Conservation (phyloP, 2,797 vertebrate species). For the Pipistrellus pipistrellus region DNA sequence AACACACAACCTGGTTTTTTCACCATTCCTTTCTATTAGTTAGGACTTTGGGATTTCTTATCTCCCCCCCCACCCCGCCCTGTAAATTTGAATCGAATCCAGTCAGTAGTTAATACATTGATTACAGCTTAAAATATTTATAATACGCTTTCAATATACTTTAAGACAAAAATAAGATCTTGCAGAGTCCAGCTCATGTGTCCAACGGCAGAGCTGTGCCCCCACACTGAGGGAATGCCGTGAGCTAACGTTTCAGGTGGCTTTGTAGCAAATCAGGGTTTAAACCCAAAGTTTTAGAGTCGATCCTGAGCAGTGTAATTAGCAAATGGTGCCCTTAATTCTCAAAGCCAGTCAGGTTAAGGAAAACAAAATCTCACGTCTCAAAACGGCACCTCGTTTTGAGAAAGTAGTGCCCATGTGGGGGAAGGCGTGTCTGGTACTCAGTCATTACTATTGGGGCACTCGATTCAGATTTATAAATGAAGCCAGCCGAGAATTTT, state of each 20-base stretch:
- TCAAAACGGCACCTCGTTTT: not conserved
- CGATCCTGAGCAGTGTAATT: constrained; percentile 85
- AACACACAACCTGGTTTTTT: constrained; percentile 84
- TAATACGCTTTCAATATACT: constrained; percentile 82
- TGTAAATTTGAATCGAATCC: constrained; percentile 90
- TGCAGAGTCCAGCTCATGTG: constrained; percentile 11
- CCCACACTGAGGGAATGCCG: constrained; percentile 10
- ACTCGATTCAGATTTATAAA: not conserved
- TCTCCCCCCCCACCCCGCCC: constrained; percentile 69
- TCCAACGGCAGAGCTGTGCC: constrained; percentile 61
- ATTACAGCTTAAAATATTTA: constrained; percentile 89
- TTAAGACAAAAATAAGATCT: constrained; percentile 66
- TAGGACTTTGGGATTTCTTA: constrained; percentile 84
- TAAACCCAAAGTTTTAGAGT: constrained; percentile 84
- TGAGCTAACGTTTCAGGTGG: constrained; percentile 74
- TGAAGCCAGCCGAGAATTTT: constrained; percentile 41
- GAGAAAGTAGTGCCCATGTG: not conserved
- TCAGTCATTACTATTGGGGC: not conserved
- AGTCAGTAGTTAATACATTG: constrained; percentile 93
- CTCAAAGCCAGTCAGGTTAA: constrained; percentile 79
- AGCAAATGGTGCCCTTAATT: constrained; percentile 84
- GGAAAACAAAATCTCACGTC: constrained; percentile 52
- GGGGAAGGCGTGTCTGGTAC: not conserved
- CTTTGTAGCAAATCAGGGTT: constrained; percentile 84
- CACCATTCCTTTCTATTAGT: constrained; percentile 90